Evolutionary conservation across 2,797 vertebrate genomes (phyloP), one percentile per base, ranked within the genome.

Genomic region (Schizopygopsis malacanthus): DNA sequence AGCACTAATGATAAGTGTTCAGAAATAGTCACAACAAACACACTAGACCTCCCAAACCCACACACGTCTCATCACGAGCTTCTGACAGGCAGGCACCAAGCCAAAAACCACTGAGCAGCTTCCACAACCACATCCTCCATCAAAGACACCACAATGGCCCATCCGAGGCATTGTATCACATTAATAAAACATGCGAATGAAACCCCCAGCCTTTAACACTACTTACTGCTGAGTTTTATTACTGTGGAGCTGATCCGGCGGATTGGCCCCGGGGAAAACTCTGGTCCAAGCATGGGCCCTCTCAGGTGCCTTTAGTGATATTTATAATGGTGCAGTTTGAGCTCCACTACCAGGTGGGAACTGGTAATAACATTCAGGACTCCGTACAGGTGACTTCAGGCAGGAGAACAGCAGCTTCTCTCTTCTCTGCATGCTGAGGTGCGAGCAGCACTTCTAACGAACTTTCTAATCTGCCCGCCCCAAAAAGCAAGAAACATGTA

Each of bases 171-270:
- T 59, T 65, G 5, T 45, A 79, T 83, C 75, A 28, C 37, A 85
- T 76, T 78, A 78, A 82, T 63, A 69, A 86, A 78, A 82, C 25
- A 72, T 54, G 56, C 81, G 78, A 65, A n/a, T 63, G 52, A 79
- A 84, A 43, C 65, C 39, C 54, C 13, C 11, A 13, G 25, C 45
- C 37, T 72, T 50, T 37, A 80, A 56, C 75, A 79, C 83, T 85
- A 90, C 90, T 91, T 87, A 92, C 91, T 89, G 73, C 82, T 89
- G 69, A 92, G 88, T 28, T 72, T 89, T 86, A 91, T 92, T 79
- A 89, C 87, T 41, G 85, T 77, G 63, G 88, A 90, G 84, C 89
- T 91, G 87, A 91, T 87, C 85, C 86, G 81, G 77, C 89, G 87
- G 71, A 33, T 79, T 59, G 73, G 80, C 59, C 85, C 85, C 9